A percentile compares a stretch with the other conserved stretches of the same genome.
These are phyloP conservation scores for Pseudonaja textilis DNA, from an alignment of 2,113 vertebrate genomes.

Conservation along the genomic window DNA sequence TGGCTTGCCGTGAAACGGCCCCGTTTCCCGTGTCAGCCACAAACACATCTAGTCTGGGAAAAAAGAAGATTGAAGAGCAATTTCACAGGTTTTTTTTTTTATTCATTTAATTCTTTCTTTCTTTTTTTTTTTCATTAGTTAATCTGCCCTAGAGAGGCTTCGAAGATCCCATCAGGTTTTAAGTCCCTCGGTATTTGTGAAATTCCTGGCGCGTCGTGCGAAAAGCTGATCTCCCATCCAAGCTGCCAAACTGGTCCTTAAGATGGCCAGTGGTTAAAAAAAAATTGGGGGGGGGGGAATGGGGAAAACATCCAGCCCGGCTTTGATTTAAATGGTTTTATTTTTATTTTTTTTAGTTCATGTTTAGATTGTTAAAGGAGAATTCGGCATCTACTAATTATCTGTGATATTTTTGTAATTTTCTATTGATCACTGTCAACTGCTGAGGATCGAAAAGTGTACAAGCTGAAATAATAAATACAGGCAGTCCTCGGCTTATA, in stretches of 20 bases:
- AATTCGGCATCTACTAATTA: not conserved
- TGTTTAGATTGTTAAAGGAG: not conserved
- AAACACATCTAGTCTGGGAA: slow-evolving; percentile 57
- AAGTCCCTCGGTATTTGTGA: slow-evolving; percentile 69
- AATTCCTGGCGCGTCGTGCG: slow-evolving; percentile 70
- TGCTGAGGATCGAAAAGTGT: not conserved
- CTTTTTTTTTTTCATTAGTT: slow-evolving; percentile 68
- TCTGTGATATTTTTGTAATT: not conserved
- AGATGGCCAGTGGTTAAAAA: slow-evolving; percentile 38
- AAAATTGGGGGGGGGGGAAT: not conserved
- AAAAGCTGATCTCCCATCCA: slow-evolving; percentile 74
- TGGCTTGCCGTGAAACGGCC: slow-evolving; percentile 63
- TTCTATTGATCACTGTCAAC: not conserved
- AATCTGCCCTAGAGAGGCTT: slow-evolving; percentile 73
- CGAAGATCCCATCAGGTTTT: slow-evolving; percentile 73
- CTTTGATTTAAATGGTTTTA: not conserved
- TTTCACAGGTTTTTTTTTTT: slow-evolving; percentile 68
- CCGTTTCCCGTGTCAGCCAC: slow-evolving; percentile 53
- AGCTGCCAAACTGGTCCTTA: slow-evolving; percentile 57
- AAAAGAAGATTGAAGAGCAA: slow-evolving; percentile 68
- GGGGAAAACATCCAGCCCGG: not conserved
- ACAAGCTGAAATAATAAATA: not conserved
- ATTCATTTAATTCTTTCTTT: too few species aligned
- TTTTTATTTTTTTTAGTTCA: not conserved
- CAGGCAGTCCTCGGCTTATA: too few species aligned